Evolutionary conservation across 2,888 invertebrate genomes (phyloP), one percentile per base, ranked within the genome.

Genomic region (Agrypnus murinus): DNA sequence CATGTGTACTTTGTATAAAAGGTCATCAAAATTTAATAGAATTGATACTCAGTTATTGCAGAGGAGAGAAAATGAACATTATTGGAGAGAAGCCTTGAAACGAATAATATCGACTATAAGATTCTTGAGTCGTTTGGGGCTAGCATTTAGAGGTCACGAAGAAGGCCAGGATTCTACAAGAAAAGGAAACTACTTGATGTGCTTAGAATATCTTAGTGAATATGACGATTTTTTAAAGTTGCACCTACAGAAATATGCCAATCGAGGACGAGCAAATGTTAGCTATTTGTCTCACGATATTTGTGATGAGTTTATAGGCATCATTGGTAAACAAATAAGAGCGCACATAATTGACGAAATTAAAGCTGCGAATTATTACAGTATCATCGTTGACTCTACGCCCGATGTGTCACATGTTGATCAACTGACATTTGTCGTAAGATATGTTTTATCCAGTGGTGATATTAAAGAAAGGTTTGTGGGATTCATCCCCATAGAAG

Each of bases 141-240:
- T 46, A 46, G 46, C 12, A 17, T 46, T 46, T 46, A 14, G 46
- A 17, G 46, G 46, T 15, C n/a, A n/a, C n/a, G n/a, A n/a, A n/a
- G n/a, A n/a, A n/a, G n/a, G n/a, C n/a, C n/a, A n/a, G n/a, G 3
- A 46, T n/a, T 17, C 46, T 10, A 46, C 9, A 14, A n/a, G n/a
- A n/a, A n/a, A n/a, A n/a, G n/a, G n/a, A n/a, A n/a, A n/a, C n/a
- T n/a, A n/a, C n/a, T n/a, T n/a, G n/a, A n/a, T n/a, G n/a, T n/a
- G n/a, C n/a, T n/a, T n/a, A n/a, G n/a, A n/a, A n/a, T n/a, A n/a
- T n/a, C n/a, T n/a, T n/a, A n/a, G n/a, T n/a, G n/a, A n/a, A n/a
- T n/a, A 6, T n/a, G 46, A 46, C 15, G 10, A 17, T 5, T 46
- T 46, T 3, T 46, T 46, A 15, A 17, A 46, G n/a, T n/a, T n/a